Base-by-base conservation (phyloP, 1,140 invertebrate species). In the Zaprionus lachaisei region DNA sequence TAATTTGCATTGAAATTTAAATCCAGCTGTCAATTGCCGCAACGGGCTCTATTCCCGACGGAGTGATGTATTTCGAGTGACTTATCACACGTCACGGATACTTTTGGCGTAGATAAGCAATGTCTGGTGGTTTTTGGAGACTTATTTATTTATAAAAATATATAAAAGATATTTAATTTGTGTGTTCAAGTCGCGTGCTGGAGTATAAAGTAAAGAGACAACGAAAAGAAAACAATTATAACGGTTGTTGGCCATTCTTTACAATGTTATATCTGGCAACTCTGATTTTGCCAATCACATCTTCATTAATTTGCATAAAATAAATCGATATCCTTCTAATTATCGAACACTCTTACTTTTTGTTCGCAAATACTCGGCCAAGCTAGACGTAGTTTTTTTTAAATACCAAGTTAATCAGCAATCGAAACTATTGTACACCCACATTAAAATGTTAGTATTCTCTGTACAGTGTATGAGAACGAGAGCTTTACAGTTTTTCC, bases 1-100 rank as follows among this genome's bases (percentile, higher is more conserved):
- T 51, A 51, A 44, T 17, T 44, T 49, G 15, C 28, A 57, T 17
- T 56, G 72, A 69, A 74, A 63, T 28, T 58, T 15, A 57, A 69
- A 70, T 37, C 20, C 4, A 14, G 47, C 47, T 51, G 47, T 51
- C 47, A 51, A 51, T 51, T 2, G 11, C 11, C 47, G 47, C 11
- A 5, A 4, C 11, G 47, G 47, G 47, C 1, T 20, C 47, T 24
- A 24, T 51, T 51, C 47, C 47, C 47, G 20, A 12, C 17, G 47
- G 47, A 51, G 11, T 24, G 11, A 47, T 47, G n/a, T 47, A 47
- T 22, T 51, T 20, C 4, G 4, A 11, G 20, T 47, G 38, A 15
- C 38, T 41, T 41, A 41, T 41, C 15, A 22, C 12, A 20, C 7
- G 47, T 22, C 20, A 51, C 3, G 47, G 4, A 17, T 47, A 47